Base-by-base conservation (phyloP, 2,113 vertebrate species). In the Eira barbara region DNA sequence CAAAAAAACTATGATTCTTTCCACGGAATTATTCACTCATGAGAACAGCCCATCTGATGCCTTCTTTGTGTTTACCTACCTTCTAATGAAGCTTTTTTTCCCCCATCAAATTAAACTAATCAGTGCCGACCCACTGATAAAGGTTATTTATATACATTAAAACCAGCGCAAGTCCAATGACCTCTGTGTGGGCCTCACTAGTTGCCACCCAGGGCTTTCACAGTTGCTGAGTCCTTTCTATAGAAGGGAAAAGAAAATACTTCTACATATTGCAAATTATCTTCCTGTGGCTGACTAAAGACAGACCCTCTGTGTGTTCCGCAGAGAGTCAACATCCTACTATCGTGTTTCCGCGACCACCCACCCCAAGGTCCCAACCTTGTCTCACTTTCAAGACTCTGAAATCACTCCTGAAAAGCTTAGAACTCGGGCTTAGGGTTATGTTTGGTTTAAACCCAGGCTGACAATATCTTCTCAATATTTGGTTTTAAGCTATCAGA, bases 91-190 rank as follows among this genome's bases (percentile, higher is more conserved):
- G 80, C 65, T 96, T 76, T 95, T 89, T 95, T 81, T 27, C 61
- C 63, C 20, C 63, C 20, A 95, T 82, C 63, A 59, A 98, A 98
- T 97, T 97, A 97, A 96, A 94, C 81, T 85, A 69, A 97, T 94
- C 87, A 94, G 0, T 61, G 21, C 34, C 36, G n/a, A 34, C 81
- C 83, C 21, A 39, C 2, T 23, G 34, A 13, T 86, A 83, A 0
- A 47, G 47, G 23, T 93, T 97, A 95, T 90, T 97, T 92, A 95
- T 21, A 63, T 23, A 76, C 3, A 13, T 12, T 67, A 95, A 69
- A 97, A 47, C 79, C 27, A 89, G 27, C 9, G n/a, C 57, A 93
- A 92, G 91, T 69, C n/a, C 69, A 90, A 11, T 93, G 67, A 52
- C 0, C 2, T 79, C 47, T 49, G 81, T 2, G 17, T 11, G 11